phyloP scores from a whole-genome alignment of 2,888 invertebrate species.

The Arenicola marina region DNA sequence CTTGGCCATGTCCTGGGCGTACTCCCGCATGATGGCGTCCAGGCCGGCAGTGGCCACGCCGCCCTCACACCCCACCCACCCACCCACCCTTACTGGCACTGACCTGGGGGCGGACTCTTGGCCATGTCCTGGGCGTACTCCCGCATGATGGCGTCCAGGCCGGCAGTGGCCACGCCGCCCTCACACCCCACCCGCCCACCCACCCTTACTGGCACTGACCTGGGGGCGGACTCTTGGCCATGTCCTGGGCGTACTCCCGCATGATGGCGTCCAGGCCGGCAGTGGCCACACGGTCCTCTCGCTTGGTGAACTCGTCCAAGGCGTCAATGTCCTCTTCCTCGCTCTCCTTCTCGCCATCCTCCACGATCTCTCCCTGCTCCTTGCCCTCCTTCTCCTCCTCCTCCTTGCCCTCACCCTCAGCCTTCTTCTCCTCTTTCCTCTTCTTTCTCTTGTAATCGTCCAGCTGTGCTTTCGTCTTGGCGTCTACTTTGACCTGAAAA shows the following conservation, averaged over 20 bases:
- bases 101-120: too few relatives aligned
- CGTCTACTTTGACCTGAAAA: slow-evolving; percentile 80
- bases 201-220: too few relatives aligned
- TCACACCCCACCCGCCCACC: too few relatives aligned
- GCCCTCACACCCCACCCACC: too few relatives aligned
- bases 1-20: too few relatives aligned
- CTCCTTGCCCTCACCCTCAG: slow-evolving; percentile 9
- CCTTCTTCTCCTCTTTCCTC: slow-evolving; percentile 15
- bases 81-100: too few relatives aligned
- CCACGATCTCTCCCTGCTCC: slow-evolving; percentile 34
- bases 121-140: too few relatives aligned
- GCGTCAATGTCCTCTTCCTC: slow-evolving; percentile 42
- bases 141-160: too few relatives aligned
- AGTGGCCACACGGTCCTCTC: slow-evolving; percentile 75
- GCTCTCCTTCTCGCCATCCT: slow-evolving; percentile 35
- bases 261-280: slow-evolving; percentile 80
- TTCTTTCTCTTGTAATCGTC: slow-evolving; percentile 73
- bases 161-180: too few relatives aligned
- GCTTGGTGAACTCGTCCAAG: slow-evolving; percentile 66
- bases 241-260: slow-evolving; percentile 72
- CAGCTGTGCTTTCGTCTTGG: slow-evolving; percentile 91
- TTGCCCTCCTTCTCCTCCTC: slow-evolving; percentile 36
- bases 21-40: too few relatives aligned
- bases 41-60: too few relatives aligned
- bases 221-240: slow-evolving; percentile 45